These are phyloP conservation scores for Nasonia giraulti DNA, from an alignment of 1,140 invertebrate genomes.

Conservation along the genomic window DNA sequence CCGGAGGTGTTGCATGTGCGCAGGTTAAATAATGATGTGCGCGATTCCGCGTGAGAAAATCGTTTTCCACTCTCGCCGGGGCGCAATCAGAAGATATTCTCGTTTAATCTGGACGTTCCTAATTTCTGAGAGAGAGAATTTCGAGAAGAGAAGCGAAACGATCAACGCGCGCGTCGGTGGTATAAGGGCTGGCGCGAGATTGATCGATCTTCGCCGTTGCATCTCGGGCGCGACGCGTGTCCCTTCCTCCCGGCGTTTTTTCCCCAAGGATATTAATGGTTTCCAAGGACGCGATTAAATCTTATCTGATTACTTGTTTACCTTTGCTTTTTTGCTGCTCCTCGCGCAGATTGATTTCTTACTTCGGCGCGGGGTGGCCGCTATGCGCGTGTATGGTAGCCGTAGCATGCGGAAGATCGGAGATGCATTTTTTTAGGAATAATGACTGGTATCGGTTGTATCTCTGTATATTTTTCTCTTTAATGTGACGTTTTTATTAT, in stretches of 20 bases:
- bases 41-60: slow-evolving; percentile 19
- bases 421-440: slow-evolving; percentile 1
- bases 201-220: slow-evolving; percentile 36
- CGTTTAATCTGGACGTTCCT: slow-evolving; percentile 27
- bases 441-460: neutral
- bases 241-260: slow-evolving; percentile 5
- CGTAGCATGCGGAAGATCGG: too few species aligned
- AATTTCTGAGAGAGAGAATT: slow-evolving; percentile 37
- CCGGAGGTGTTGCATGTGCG: too few species aligned
- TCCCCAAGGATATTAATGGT: slow-evolving; percentile 43
- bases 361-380: neutral
- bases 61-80: neutral
- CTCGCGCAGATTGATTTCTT: slow-evolving; percentile 44
- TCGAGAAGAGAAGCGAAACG: slow-evolving; percentile 27
- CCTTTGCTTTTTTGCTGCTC: neutral
- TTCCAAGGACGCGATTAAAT: slow-evolving; percentile 41
- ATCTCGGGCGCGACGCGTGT: slow-evolving; percentile 20
- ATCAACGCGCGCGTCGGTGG: slow-evolving; percentile 10
- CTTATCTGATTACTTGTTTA: slow-evolving; percentile 51
- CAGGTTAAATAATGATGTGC: neutral
- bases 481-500: slow-evolving; percentile 14
- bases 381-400: neutral
- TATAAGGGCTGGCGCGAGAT: neutral
- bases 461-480: neutral
- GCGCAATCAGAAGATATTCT: neutral